Evolutionary conservation across 2,888 invertebrate species (phyloP).

Genomic region (Tipula confusa): DNA sequence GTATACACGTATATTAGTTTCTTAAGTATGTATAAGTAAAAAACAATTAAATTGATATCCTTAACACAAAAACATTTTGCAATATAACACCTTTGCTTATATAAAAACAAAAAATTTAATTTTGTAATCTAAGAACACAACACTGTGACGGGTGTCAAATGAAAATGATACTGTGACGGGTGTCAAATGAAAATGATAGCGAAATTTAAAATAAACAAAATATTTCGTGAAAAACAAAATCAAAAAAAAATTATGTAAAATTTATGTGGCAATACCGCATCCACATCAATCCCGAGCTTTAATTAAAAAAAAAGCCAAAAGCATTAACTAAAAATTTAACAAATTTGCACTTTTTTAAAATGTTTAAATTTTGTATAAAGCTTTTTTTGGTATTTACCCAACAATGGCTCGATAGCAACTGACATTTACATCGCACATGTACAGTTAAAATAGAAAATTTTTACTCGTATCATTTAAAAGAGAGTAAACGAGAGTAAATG

Average conservation of each 20-base stretch:
- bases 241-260: not conserved
- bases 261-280: not conserved
- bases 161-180: not conserved
- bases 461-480: not conserved
- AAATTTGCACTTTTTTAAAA: too few species aligned
- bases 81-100: not conserved
- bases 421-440: constrained; percentile 5
- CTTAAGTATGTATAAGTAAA: not conserved
- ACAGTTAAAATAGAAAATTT: not conserved
- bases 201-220: not conserved
- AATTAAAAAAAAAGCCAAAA: not conserved
- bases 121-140: not conserved
- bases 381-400: not conserved
- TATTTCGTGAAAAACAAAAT: not conserved
- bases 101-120: not conserved
- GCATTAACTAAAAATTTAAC: not conserved
- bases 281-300: not conserved
- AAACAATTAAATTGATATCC: not conserved
- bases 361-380: not conserved
- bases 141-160: not conserved
- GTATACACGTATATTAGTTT: not conserved
- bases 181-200: not conserved
- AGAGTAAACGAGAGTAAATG: not conserved
- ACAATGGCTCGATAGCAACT: not conserved
- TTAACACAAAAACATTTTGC: not conserved